Evolutionary conservation across 2,888 invertebrate species (phyloP), one percentile per base, ranked within the genome.

Genomic region (Parthenolecanium corni): DNA sequence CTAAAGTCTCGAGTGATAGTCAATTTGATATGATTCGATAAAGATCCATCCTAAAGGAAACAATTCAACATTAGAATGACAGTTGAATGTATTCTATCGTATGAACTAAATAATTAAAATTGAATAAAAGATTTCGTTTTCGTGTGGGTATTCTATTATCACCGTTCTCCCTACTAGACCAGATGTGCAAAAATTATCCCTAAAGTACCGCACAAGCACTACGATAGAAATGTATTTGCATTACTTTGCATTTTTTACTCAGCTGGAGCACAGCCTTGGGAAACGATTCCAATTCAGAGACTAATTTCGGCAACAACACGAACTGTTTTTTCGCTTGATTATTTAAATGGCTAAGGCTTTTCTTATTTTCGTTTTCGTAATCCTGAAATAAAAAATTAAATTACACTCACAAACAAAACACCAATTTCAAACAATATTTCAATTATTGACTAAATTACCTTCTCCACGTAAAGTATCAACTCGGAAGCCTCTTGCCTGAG

Each of bases 1-100:
- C 81, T 75, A 71, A 83, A 85, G 73, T 83, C 84, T 52, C 84
- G 76, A 0, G 81, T 80, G 1, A 79, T 78, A 11, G 83, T 82
- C 69, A 80, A 73, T 1, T 82, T 81, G 14, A 83, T 70, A 68
- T 80, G 81, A 67, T 76, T 78, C 1, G 71, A 70, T 52, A 76
- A 67, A 11, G 71, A 62, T 12, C 67, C 62, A 65, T 70, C 70
- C 69, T 68, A 51, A 58, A 61, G 44, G 23, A n/a, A n/a, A n/a
- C n/a, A n/a, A n/a, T n/a, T n/a, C n/a, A n/a, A n/a, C n/a, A n/a
- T n/a, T n/a, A 25, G 18, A 38, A 38, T 11, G 12, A 38, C 14
- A 38, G 12, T 38, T 38, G 9, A 11, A 9, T 38, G 21, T 18
- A 40, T 3, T 12, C 2, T 1, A 46, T 38, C 21, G 49, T 12